These are phyloP conservation scores for Megaustenia siamemsis DNA, from an alignment of 2,888 invertebrate species.

Conservation along the genomic window DNA sequence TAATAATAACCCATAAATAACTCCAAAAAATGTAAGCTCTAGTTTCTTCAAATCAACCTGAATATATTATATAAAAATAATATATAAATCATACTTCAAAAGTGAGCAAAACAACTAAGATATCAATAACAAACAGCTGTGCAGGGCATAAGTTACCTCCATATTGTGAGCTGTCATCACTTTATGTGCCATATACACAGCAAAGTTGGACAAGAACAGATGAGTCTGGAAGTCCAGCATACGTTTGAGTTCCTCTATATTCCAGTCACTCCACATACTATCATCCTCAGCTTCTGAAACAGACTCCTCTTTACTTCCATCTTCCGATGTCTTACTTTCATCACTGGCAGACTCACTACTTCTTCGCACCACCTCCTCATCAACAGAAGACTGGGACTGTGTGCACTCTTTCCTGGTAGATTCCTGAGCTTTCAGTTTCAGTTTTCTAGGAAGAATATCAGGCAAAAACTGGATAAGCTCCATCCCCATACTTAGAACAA, in stretches of 20 bases:
- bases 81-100: no score
- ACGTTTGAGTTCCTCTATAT: constrained; percentile 91
- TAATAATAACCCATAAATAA: no score
- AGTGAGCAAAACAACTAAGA: neutral
- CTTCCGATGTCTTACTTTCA: constrained; percentile 37
- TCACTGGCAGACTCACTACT: constrained; percentile 41
- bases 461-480: constrained; percentile 84
- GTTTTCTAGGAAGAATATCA: constrained; percentile 54
- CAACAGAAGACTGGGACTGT: constrained; percentile 41
- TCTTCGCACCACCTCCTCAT: constrained; percentile 37
- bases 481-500: constrained; percentile 90
- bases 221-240: constrained; percentile 92
- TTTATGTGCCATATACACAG: constrained; percentile 87
- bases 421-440: constrained; percentile 54
- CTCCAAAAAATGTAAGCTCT: no score
- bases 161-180: constrained; percentile 82
- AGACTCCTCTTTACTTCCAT: constrained; percentile 34
- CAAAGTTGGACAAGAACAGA: constrained; percentile 92
- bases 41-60: no score
- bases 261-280: constrained; percentile 82
- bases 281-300: constrained; percentile 15
- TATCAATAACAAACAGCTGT: no score
- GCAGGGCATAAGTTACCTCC: constrained; percentile 37
- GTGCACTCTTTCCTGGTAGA: constrained; percentile 56
- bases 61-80: no score